Evolutionary conservation across 2,888 invertebrate genomes (phyloP).

Genomic region (Rosalia funebris): DNA sequence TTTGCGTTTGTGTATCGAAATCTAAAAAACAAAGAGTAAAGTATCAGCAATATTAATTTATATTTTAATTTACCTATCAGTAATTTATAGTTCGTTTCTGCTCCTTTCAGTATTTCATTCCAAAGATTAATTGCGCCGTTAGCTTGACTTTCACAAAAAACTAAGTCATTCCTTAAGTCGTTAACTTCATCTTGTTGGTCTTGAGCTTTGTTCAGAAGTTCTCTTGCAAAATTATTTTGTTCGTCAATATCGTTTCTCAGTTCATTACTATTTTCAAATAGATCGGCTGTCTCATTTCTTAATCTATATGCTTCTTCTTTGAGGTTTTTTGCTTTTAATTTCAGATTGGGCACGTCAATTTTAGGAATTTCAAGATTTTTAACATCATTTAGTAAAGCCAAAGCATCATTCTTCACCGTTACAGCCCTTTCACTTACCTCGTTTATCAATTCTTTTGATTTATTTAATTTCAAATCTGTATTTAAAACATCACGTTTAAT

Average conservation of each 20-base stretch:
- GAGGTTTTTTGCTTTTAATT: conserved; percentile 74
- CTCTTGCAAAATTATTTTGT: conserved; percentile 73
- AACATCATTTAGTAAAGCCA: conserved; percentile 83
- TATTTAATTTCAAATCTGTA: conserved; percentile 76
- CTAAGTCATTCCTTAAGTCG: conserved; percentile 81
- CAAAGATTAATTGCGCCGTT: conserved; percentile 86
- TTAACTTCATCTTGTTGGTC: conserved; percentile 82
- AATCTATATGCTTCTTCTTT: conserved; percentile 75
- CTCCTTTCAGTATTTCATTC: conserved; percentile 82
- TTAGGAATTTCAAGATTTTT: conserved; percentile 81
- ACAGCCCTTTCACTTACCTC: conserved; percentile 80
- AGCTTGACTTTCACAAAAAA: conserved; percentile 79
- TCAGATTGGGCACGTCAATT: conserved; percentile 77
- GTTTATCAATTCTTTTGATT: conserved; percentile 76
- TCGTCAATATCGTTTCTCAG: conserved; percentile 72
- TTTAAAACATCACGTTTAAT: conserved; percentile 74
- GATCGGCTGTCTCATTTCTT: conserved; percentile 65
- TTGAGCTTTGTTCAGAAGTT: conserved; percentile 72
- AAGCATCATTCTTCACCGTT: conserved; percentile 82
- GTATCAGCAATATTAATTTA: not conserved
- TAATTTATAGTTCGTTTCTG: conserved; percentile 81
- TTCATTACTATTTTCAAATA: conserved; percentile 68
- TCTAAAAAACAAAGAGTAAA: conserved; percentile 65
- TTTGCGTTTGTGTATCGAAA: conserved; percentile 90
- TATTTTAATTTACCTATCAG: conserved; percentile 68